Evolutionary conservation across 2,888 invertebrate species (phyloP).

Genomic region (Phrixothrix hirtus): DNA sequence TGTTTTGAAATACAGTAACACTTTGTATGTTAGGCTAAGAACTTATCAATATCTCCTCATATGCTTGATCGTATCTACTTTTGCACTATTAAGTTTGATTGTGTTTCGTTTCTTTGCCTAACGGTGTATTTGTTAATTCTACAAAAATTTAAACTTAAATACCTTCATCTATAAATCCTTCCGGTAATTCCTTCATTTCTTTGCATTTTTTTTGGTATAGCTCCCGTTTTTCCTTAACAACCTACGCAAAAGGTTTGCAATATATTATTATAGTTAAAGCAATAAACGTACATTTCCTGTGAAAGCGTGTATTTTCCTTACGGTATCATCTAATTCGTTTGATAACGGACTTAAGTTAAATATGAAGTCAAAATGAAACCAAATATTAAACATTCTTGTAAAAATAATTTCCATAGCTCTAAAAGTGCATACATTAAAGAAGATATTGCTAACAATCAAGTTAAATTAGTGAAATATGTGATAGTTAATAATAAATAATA

Average conservation of each 20-base stretch:
- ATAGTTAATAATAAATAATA: too few species aligned
- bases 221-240: slow-evolving; percentile 6
- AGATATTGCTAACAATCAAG: slow-evolving; percentile 1
- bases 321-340: slow-evolving; percentile 4
- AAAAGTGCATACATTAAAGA: neutral
- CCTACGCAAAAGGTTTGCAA: neutral
- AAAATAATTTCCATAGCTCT: slow-evolving; percentile 18
- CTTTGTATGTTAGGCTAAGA: too few species aligned
- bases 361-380: slow-evolving; percentile 15
- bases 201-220: neutral
- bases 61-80: too few species aligned
- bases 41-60: too few species aligned
- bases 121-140: too few species aligned
- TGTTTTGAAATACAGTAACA: too few species aligned
- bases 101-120: too few species aligned
- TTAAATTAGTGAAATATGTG: too few species aligned
- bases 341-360: slow-evolving; percentile 4
- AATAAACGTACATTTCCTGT: slow-evolving; percentile 7
- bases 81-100: too few species aligned
- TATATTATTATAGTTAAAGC: neutral
- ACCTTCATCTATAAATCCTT: slow-evolving; percentile 51
- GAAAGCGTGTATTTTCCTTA: slow-evolving; percentile 9
- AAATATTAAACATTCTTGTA: slow-evolving; percentile 12
- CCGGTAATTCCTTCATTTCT: neutral
- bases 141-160: too few species aligned